Evolutionary conservation across 2,113 vertebrate species (phyloP).

Genomic region (Tricholaema leucomelas): DNA sequence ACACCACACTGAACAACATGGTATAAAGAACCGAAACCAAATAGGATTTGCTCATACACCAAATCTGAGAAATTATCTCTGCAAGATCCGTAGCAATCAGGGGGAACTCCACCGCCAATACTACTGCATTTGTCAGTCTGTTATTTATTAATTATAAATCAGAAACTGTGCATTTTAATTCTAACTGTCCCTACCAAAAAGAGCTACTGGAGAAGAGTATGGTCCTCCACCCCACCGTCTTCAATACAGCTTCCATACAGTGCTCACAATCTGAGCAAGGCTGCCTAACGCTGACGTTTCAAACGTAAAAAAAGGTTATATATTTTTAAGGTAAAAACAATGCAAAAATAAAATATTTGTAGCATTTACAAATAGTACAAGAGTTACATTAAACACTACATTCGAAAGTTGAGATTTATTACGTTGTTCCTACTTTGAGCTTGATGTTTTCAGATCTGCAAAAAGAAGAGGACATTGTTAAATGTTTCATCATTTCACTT

Average conservation of each 20-base stretch:
- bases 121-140: slow-evolving; percentile 21
- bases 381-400: slow-evolving; percentile 74
- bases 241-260: slow-evolving; percentile 21
- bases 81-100: background rate
- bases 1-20: slow-evolving; percentile 16
- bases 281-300: slow-evolving; percentile 59
- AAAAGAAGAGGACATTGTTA: slow-evolving; percentile 41
- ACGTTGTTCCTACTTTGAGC: slow-evolving; percentile 65
- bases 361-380: slow-evolving; percentile 84
- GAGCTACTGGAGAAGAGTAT: slow-evolving; percentile 1
- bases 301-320: slow-evolving; percentile 78
- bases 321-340: slow-evolving; percentile 78
- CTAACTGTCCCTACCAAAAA: slow-evolving; percentile 1
- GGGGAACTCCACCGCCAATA: background rate
- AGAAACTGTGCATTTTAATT: background rate
- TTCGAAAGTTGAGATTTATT: slow-evolving; percentile 51
- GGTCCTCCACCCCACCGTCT: slow-evolving; percentile 23
- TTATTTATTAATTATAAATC: background rate
- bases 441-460: slow-evolving; percentile 74
- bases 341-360: slow-evolving; percentile 85
- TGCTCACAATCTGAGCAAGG: slow-evolving; percentile 73
- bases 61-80: background rate
- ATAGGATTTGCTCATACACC: slow-evolving; percentile 35
- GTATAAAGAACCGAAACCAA: slow-evolving; percentile 27
- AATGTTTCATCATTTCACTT: background rate